Conservation (phyloP, 2,888 invertebrate genomes). For the Magallana nippona region DNA sequence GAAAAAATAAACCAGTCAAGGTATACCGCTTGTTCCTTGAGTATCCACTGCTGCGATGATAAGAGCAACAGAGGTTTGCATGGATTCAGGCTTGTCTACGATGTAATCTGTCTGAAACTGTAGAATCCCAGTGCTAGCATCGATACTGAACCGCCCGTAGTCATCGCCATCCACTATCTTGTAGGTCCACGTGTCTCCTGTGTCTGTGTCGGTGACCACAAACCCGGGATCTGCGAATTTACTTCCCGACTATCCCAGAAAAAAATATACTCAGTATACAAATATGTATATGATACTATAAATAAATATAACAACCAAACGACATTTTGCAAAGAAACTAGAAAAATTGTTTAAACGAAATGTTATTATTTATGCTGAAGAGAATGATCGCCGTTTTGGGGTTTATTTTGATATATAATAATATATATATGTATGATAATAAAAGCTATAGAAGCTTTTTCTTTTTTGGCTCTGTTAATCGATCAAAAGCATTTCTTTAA, state of each 20-base stretch:
- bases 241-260: background rate
- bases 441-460: no score
- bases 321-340: no score
- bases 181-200: slow-evolving; percentile 25
- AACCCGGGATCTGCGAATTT: slow-evolving; percentile 11
- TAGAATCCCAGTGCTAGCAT: background rate
- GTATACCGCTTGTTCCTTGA: background rate
- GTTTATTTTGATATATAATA: no score
- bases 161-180: slow-evolving; percentile 1
- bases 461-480: no score
- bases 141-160: background rate
- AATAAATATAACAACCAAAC: background rate
- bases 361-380: no score
- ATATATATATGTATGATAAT: no score
- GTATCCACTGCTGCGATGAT: slow-evolving; percentile 21
- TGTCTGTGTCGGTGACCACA: slow-evolving; percentile 22
- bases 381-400: no score
- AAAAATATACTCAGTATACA: no score
- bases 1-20: no score
- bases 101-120: background rate
- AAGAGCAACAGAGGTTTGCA: background rate
- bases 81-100: slow-evolving; percentile 10
- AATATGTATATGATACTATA: background rate
- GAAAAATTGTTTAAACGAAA: no score
- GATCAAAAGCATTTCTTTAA: no score